phyloP scores from a whole-genome alignment of 2,113 vertebrate species.

The Oryzias woworae region DNA sequence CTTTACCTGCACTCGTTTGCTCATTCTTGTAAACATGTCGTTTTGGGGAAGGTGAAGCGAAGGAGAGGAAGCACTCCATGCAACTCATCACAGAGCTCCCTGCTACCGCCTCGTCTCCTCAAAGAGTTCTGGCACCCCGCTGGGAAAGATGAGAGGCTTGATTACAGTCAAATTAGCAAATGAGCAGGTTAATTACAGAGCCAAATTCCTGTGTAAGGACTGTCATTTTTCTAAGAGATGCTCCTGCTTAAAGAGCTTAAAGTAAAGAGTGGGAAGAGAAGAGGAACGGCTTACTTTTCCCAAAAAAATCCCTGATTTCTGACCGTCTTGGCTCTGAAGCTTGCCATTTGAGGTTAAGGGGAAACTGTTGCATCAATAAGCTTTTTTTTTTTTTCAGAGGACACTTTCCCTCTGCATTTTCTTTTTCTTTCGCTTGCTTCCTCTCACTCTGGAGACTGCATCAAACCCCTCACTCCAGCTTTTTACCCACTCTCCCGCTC shows the following conservation, averaged over 20 bases:
- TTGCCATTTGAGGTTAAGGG: slow-evolving; percentile 63
- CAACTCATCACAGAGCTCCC: slow-evolving; percentile 55
- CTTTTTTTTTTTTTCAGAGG: slow-evolving; percentile 51
- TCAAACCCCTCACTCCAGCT: slow-evolving; percentile 65
- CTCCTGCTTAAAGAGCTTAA: slow-evolving; percentile 48
- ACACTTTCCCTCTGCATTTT: slow-evolving; percentile 49
- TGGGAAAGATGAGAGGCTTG: slow-evolving; percentile 75
- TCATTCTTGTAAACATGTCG: slow-evolving; percentile 27
- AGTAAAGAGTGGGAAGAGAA: slow-evolving; percentile 24
- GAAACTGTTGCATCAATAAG: slow-evolving; percentile 68
- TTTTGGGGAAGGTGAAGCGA: slow-evolving; percentile 54
- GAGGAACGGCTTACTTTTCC: slow-evolving; percentile 17
- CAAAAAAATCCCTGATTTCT: slow-evolving; percentile 43
- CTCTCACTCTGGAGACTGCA: slow-evolving; percentile 66
- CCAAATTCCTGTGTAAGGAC: slow-evolving; percentile 68
- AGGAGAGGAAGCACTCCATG: slow-evolving; percentile 53
- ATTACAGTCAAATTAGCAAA: slow-evolving; percentile 78
- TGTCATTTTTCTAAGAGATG: slow-evolving; percentile 65
- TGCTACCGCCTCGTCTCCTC: slow-evolving; percentile 56
- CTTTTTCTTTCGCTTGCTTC: slow-evolving; percentile 30
- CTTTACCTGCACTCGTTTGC: slow-evolving; percentile 37
- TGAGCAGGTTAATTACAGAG: slow-evolving; percentile 76
- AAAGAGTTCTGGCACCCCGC: slow-evolving; percentile 63
- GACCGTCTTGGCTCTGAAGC: slow-evolving; percentile 47
- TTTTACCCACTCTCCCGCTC: slow-evolving; percentile 62